Base-by-base conservation (phyloP, 2,113 vertebrate genomes). In the Genyomyrus donnyi region DNA sequence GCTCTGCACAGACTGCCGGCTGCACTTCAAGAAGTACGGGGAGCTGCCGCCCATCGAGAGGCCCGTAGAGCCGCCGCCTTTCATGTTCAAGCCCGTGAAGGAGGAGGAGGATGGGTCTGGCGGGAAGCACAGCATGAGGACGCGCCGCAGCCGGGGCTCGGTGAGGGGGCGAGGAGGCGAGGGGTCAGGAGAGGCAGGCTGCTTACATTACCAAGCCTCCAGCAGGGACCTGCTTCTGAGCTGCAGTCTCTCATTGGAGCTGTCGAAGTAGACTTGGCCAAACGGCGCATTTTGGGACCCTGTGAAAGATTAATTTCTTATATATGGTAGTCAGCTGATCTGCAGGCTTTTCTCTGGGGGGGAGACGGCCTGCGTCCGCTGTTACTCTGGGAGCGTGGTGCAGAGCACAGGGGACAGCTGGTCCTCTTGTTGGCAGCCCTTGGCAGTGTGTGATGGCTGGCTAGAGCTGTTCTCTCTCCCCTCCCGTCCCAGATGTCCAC, bases 71-170 rank as follows among this genome's bases (percentile, higher is more conserved):
- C 96, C 97, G 8, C 97, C 97, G 0, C 95, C 98, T 1, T 99
- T 99, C 94, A 97, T 99, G 97, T 99, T 99, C 93, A 99, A 99
- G 93, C 98, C 98, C 9, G 98, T 99, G 91, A 99, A 98, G 94
- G 98, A 98, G 93, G 98, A 99, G 92, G 98, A 99, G 3, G 98
- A 99, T 93, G 97, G 96, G 89, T 97, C 97, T 92, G 96, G 96
- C 9, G 96, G 96, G 92, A 98, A 98, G 91, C 98, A 99, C 94
- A 98, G 97, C 95, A 99, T 99, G 98, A 99, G 98, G 97, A 99
- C 98, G 5, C 94, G 98, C 86, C 95, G 98, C 89, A 99, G 97
- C 95, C 96, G 98, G 92, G 98, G 97, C 95, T 97, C 98, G 95
- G 98, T 99, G 95, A 92, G 97, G 9, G 11, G 39, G 11, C 42